Evolutionary conservation across 2,888 invertebrate genomes (phyloP).

Genomic region (Epirrhoe tristata): DNA sequence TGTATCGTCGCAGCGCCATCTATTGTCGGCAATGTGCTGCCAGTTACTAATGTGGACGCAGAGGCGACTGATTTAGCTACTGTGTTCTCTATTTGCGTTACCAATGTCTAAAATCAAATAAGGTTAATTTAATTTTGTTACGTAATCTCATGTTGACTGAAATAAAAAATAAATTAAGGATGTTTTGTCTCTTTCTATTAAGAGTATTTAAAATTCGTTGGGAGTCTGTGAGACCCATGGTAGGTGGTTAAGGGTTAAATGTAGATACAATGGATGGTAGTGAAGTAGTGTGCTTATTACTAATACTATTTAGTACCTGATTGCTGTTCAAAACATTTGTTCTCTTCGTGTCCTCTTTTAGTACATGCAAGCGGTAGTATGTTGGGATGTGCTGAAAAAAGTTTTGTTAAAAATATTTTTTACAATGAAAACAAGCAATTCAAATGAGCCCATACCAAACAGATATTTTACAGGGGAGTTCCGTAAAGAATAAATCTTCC

Average conservation of each 20-base stretch:
- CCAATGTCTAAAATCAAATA: slow-evolving; percentile 54
- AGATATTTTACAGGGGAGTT: no score
- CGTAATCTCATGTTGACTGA: no score
- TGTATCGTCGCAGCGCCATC: slow-evolving; percentile 60
- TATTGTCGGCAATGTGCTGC: slow-evolving; percentile 58
- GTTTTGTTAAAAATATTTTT: neutral
- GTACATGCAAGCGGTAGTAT: slow-evolving; percentile 68
- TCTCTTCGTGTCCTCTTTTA: slow-evolving; percentile 65
- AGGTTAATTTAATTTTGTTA: no score
- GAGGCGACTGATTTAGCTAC: slow-evolving; percentile 50
- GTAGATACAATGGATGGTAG: no score
- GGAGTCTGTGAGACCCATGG: no score
- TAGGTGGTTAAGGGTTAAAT: no score
- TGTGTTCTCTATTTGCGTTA: slow-evolving; percentile 61
- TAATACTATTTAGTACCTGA: slow-evolving; percentile 56
- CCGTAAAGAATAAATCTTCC: no score
- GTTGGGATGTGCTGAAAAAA: slow-evolving; percentile 73
- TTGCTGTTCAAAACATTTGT: slow-evolving; percentile 43
- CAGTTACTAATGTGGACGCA: slow-evolving; percentile 61
- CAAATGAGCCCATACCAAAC: no score
- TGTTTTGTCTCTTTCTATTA: neutral
- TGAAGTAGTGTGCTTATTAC: no score
- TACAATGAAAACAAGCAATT: no score
- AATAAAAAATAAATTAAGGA: neutral
- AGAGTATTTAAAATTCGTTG: no score